phyloP scores from a whole-genome alignment of 2,888 invertebrate genomes.

The Rotaria magnacalcarata region DNA sequence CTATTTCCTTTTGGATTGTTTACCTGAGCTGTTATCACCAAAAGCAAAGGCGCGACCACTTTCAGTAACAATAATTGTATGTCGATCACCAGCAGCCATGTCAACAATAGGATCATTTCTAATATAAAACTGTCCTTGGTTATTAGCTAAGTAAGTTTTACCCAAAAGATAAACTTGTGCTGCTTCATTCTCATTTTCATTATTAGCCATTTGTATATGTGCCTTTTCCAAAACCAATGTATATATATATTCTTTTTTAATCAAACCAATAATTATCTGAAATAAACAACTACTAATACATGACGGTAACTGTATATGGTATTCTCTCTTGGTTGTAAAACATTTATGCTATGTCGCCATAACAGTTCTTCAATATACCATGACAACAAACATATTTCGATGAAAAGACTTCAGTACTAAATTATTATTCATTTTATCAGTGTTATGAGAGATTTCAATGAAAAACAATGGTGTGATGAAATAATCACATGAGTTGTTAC shows the following conservation, averaged over 20 bases:
- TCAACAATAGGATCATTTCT: slow-evolving; percentile 73
- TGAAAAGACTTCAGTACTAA: too few species aligned
- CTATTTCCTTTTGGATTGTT: neutral
- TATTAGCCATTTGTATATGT: neutral
- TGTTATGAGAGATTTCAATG: too few species aligned
- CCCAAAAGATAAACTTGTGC: neutral
- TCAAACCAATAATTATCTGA: neutral
- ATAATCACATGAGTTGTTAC: too few species aligned
- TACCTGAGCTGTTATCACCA: slow-evolving; percentile 68
- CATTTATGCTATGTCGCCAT: neutral
- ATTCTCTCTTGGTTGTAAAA: neutral
- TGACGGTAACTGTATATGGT: neutral
- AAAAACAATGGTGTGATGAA: too few species aligned
- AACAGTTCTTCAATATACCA: neutral
- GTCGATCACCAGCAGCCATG: slow-evolving; percentile 75
- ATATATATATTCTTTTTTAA: too few species aligned
- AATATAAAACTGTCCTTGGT: slow-evolving; percentile 76
- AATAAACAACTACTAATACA: neutral
- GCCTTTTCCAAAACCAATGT: too few species aligned
- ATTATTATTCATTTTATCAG: too few species aligned
- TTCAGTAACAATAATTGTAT: slow-evolving; percentile 77
- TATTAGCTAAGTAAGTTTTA: slow-evolving; percentile 70
- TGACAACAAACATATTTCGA: neutral
- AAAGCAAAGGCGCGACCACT: slow-evolving; percentile 77
- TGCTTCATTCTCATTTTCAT: neutral